Base-by-base conservation (phyloP, 1,140 invertebrate species). In the Acyrthosiphon pisum region DNA sequence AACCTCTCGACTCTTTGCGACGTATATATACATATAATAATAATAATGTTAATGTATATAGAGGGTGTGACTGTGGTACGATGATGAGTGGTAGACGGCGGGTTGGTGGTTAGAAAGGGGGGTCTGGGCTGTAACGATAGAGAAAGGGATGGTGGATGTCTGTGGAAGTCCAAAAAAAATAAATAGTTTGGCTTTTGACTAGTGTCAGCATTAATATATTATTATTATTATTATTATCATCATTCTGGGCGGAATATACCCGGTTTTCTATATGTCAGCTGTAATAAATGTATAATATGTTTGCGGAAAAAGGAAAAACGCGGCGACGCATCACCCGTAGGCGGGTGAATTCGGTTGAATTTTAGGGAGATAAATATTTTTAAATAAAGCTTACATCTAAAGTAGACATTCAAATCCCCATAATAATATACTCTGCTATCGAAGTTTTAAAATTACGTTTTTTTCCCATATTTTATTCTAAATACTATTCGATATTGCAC, bases 241-340 rank as follows among this genome's bases (percentile, higher is more conserved):
- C 30, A 18, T n/a, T 76, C 60, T 76, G 60, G 60, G 60, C 14
- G 60, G 60, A 30, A n/a, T 20, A 6, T 68, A 35, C 60, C 60
- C 60, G 14, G 30, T 76, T 76, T 76, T 76, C 60, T 76, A n/a
- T 68, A 68, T 76, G 60, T 76, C 60, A 76, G 60, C 60, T n/a
- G 60, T 76, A 76, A 76, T 76, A 76, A 76, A 76, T 76, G 60
- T n/a, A 76, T 76, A 76, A 76, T 76, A 76, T 76, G n/a, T 76
- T 76, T n/a, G n/a, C 60, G 56, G 18, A 68, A 68, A 68, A 68
- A 14, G 60, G 30, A 68, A 68, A 68, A 68, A n/a, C 60, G 60
- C 23, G 14, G 1, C 4, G 60, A 68, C 14, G 60, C 3, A 9
- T 68, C 30, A n/a, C 14, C 60, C 60, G n/a, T 76, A n/a, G 60